Conservation (phyloP, 92 coral and sea anemone genomes). For the Muricea muricata region DNA sequence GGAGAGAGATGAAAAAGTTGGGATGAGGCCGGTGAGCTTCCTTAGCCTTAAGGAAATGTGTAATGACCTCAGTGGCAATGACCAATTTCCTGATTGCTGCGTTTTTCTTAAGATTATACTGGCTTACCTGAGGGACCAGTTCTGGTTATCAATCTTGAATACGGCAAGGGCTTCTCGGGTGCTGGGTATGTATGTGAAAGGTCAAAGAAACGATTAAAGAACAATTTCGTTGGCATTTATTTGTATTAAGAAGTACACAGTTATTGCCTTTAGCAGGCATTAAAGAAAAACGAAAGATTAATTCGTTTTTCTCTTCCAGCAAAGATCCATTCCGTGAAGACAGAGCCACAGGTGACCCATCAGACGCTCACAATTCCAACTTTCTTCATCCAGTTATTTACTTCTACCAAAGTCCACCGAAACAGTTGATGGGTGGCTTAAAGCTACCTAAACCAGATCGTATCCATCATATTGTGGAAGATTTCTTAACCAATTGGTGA, state of each 20-base stretch:
- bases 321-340: constrained; percentile 87
- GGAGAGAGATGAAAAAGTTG: no score
- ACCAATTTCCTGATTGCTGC: no score
- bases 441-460: constrained; percentile 90
- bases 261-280: no score
- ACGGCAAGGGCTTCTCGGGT: constrained; percentile 89
- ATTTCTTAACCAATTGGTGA: constrained; percentile 87
- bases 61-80: no score
- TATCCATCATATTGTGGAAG: constrained; percentile 94
- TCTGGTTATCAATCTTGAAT: constrained; percentile 91
- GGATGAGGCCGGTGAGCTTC: no score
- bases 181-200: constrained; percentile 83
- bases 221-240: no score
- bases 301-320: constrained; percentile 46
- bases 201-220: no score
- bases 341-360: constrained; percentile 94
- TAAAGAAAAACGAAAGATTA: not conserved
- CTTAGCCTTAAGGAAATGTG: no score
- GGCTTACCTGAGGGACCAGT: constrained; percentile 91
- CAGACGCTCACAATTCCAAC: constrained; percentile 88
- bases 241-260: no score
- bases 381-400: constrained; percentile 96
- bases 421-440: constrained; percentile 40
- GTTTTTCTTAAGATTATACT: constrained; percentile 69
- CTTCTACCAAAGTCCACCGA: constrained; percentile 79